Evolutionary conservation across 1,140 invertebrate genomes (phyloP), one percentile per base, ranked within the genome.

Genomic region (Anoplolepis gracilipes): DNA sequence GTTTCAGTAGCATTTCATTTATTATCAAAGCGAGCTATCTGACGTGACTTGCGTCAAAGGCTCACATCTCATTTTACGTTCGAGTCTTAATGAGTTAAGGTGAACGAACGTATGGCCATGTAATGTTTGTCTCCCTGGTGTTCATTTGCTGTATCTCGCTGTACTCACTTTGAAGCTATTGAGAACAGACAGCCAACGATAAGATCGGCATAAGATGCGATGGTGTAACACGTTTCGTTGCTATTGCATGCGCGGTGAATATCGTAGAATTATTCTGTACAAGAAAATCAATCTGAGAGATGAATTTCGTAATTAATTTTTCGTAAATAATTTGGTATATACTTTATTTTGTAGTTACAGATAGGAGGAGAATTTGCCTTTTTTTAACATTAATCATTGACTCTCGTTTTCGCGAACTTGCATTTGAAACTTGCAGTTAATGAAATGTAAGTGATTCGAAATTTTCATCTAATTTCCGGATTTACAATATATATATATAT

Each of bases 181-280:
- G 36, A 67, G 67, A 36, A 72, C 53, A 72, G 36, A 59, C 55
- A 30, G 53, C 25, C 19, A 53, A 79, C n/a, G 67, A 82, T 73
- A 82, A 82, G 77, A 79, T 79, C 46, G 76, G 62, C 67, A 46
- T 53, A 82, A 82, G 67, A 72, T 55, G 78, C 65, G 78, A 73
- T 73, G 59, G 59, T 72, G 67, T 25, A 53, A 49, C 67, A 28
- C 53, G 67, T 82, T 72, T 25, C 67, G 16, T 49, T 16, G 49
- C 65, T 59, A 59, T 72, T 53, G 33, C 16, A 33, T 46, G n/a
- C 33, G 59, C 78, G 78, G n/a, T n/a, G n/a, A n/a, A n/a, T n/a
- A 46, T n/a, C n/a, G 33, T 53, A 22, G 53, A 70, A 82, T 73
- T 79, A 39, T 42, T 25, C 64, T 46, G 16, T 39, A 72, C 78